A percentile compares a stretch with the other conserved stretches of the same genome.
Evolutionary conservation across 1,140 invertebrate species (phyloP).

Genomic region (Pseudomyrmex concolor): DNA sequence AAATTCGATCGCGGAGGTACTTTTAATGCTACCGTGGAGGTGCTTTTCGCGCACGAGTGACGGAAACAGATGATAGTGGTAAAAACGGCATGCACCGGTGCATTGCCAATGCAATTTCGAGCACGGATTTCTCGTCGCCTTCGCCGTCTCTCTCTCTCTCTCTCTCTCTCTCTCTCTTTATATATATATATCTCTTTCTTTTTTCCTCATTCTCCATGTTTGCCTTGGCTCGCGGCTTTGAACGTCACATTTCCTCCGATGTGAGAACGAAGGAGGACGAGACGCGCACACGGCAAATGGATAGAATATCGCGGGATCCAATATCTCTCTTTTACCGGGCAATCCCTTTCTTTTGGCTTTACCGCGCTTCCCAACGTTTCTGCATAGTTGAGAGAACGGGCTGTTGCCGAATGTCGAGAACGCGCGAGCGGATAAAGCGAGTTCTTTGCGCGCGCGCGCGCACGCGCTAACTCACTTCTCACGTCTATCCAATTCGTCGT

Average conservation of each 20-base stretch:
- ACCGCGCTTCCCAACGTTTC: not conserved
- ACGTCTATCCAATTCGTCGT: conserved; percentile 62
- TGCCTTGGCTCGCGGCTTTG: conserved; percentile 18
- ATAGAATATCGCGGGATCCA: conserved; percentile 28
- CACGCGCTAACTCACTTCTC: conserved; percentile 62
- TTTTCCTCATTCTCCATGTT: conserved; percentile 7
- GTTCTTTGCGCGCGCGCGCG: not conserved
- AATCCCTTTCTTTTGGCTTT: conserved; percentile 10
- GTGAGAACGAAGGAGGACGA: not conserved
- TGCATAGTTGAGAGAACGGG: not conserved
- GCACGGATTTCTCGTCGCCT: conserved; percentile 12
- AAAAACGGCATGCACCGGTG: conserved; percentile 1
- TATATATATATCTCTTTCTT: too few relatives aligned
- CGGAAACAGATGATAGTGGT: conserved; percentile 20
- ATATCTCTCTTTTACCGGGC: conserved; percentile 39
- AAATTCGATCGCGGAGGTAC: conserved; percentile 16
- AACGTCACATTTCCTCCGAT: conserved; percentile 30
- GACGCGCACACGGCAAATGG: conserved; percentile 7
- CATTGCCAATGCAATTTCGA: conserved; percentile 44
- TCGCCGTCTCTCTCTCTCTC: not conserved
- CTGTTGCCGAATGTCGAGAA: conserved; percentile 7
- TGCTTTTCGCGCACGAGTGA: not conserved
- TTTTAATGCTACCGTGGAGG: not conserved
- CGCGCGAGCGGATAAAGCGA: conserved; percentile 6
- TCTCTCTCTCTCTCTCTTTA: not conserved